Evolutionary conservation across 2,888 invertebrate species (phyloP), one percentile per base, ranked within the genome.

Genomic region (Tridacna crocea): DNA sequence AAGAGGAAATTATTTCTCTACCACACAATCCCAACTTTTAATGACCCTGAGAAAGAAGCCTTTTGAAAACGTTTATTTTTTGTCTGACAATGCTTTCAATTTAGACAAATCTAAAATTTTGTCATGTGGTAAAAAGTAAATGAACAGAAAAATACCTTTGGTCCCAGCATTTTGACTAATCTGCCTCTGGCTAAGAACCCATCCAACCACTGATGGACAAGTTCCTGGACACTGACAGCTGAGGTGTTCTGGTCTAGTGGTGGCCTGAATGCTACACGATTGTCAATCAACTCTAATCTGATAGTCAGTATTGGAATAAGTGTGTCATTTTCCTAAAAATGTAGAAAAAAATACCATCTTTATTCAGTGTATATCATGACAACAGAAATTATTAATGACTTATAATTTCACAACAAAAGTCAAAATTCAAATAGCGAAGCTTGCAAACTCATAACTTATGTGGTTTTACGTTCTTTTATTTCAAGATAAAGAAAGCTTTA

Each of bases 271-370:
- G 92, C 90, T 10, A 94, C 92, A 66, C 87, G 82, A 79, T 92
- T 92, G 83, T 94, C 93, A 36, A 94, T 93, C 87, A 94, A 85
- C 84, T 94, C 94, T 76, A 94, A 87, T n/a, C 94, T 91, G 36
- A 94, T 92, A 17, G 92, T 93, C 81, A 94, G 83, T 0, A 94
- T 91, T 0, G 94, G 94, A 48, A 92, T 83, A 22, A 90, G 81
- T 6, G 80, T 77, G 26, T 88, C 89, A 73, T 91, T 90, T 48
- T 91, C 90, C 89, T 92, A 82, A 12, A 66, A 48, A 15, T 15
- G 1, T 15, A 26, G 13, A 19, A 17, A 55, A n/a, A 8, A 46
- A 19, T 3, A 70, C 8, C 6, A n/a, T n/a, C n/a, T n/a, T n/a
- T n/a, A n/a, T n/a, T n/a, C n/a, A n/a, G n/a, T n/a, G n/a, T n/a